Evolutionary conservation across 2,888 invertebrate species (phyloP), one percentile per base, ranked within the genome.

Genomic region (Tetragonula carbonaria): DNA sequence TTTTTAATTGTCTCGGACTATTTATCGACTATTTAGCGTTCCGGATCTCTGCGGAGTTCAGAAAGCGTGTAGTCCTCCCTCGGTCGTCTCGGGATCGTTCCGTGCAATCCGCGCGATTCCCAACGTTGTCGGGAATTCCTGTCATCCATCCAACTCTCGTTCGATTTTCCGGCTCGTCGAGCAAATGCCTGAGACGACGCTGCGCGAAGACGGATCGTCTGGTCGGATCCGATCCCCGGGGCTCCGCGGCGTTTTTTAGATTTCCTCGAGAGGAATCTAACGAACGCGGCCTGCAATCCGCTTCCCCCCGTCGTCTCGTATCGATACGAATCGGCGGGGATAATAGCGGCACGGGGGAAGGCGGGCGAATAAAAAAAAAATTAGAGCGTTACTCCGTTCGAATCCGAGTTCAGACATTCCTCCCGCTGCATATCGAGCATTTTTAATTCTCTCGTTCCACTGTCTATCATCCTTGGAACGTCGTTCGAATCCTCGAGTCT

Each of bases 121-220:
- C 81, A 72, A 18, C 67, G 77, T 75, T 78, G 74, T 62, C 70
- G 67, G 70, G 77, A 66, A 79, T 74, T 77, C 74, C 86, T 83
- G 78, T 85, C 84, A 78, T 78, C 84, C 67, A 65, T 66, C 75
- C 74, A 77, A 78, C 68, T 79, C 84, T 74, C 80, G 80, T 85
- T 90, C 90, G 88, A 90, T 89, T 89, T 89, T 87, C 88, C 87
- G 78, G 79, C 59, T 86, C 84, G 84, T 72, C 78, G 82, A 83
- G 77, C 83, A 87, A 87, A 90, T 82, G 75, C 85, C 73, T 71
- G 74, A 67, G 77, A 80, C 83, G 76, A 83, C 75, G 81, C 67
- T 53, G 55, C 82, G 78, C 71, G 80, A 86, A 82, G 83, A 80
- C 82, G 84, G 78, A 80, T 86, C 82, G 86, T 85, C 82, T 80